Evolutionary conservation across 2,797 vertebrate species (phyloP), one percentile per base, ranked within the genome.

Genomic region (Manis crassicaudata): DNA sequence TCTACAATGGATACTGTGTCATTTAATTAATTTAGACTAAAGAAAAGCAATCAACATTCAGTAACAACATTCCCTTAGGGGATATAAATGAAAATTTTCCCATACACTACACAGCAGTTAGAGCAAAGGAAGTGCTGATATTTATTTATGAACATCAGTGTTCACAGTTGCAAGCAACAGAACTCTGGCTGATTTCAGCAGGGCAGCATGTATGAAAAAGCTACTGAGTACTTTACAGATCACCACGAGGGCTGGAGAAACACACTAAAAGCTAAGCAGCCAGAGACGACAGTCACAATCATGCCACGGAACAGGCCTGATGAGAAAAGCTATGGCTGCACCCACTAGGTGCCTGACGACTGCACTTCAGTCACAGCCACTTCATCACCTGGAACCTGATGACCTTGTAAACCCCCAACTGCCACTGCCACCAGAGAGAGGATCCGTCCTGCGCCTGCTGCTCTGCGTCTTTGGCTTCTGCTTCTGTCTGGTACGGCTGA

Each of bases 11-110:
- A 96, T 97, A 81, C 70, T 65, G 97, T 98, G 98, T 98, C 96
- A 83, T 98, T 98, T 98, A 98, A 98, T 98, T 98, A 98, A 98
- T 98, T 98, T 98, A 98, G 97, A 92, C 97, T 98, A 96, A 98
- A 98, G 97, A 97, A 97, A 96, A 98, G 97, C 46, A 97, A 98
- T 98, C 98, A 97, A 97, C 92, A 95, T 97, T 97, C 98, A 88
- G 96, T 96, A 96, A 97, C 97, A 96, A 98, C 96, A 92, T 97
- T 88, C 90, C 98, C 98, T 98, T 95, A 93, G 97, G 98, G 98
- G 96, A 96, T 76, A 95, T 20, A 93, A 96, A 97, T 97, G 97
- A 94, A 96, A 98, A 97, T 14, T 92, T 89, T 92, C 93, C 90
- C 88, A 3, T 96, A 91, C 82, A 75, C 97, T 89, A 92, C 83